Percentiles rank a stretch among this genome's conserved stretches.
Evolutionary conservation across 2,888 invertebrate genomes (phyloP).

Genomic region (Scaptomyza polygonia): DNA sequence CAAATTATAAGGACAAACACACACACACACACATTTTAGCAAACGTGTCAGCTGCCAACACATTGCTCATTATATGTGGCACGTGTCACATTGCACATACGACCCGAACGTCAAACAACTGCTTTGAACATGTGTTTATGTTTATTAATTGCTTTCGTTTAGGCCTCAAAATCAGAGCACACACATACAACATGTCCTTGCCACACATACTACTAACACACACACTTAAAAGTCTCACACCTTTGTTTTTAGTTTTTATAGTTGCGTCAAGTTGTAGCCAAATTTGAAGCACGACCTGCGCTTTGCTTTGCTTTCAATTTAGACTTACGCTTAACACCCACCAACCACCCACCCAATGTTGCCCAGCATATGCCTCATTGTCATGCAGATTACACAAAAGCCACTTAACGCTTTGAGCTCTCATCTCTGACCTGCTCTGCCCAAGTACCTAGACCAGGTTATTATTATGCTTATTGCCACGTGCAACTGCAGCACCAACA

Average conservation of each 20-base stretch:
- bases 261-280: constrained; percentile 53
- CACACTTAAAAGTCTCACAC: not conserved
- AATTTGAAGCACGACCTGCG: constrained; percentile 31
- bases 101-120: constrained; percentile 9
- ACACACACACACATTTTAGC: too few relatives aligned
- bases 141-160: constrained; percentile 61
- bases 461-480: constrained; percentile 71
- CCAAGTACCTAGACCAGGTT: constrained; percentile 36
- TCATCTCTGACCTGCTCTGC: constrained; percentile 16
- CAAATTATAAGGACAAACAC: constrained; percentile 17
- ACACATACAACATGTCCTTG: constrained; percentile 17
- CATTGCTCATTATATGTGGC: constrained; percentile 40
- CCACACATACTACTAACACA: not conserved
- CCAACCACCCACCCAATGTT: not conserved
- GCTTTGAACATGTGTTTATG: constrained; percentile 40
- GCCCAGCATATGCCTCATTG: constrained; percentile 51
- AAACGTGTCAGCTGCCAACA: constrained; percentile 18
- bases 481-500: not conserved
- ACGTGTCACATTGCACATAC: constrained; percentile 58
- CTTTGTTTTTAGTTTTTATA: constrained; percentile 26
- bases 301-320: constrained; percentile 17
- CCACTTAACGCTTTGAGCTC: constrained; percentile 57
- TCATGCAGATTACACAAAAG: constrained; percentile 74
- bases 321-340: too few relatives aligned
- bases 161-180: constrained; percentile 23